phyloP scores from a whole-genome alignment of 2,113 vertebrate species.

The Butastur rufipennis region DNA sequence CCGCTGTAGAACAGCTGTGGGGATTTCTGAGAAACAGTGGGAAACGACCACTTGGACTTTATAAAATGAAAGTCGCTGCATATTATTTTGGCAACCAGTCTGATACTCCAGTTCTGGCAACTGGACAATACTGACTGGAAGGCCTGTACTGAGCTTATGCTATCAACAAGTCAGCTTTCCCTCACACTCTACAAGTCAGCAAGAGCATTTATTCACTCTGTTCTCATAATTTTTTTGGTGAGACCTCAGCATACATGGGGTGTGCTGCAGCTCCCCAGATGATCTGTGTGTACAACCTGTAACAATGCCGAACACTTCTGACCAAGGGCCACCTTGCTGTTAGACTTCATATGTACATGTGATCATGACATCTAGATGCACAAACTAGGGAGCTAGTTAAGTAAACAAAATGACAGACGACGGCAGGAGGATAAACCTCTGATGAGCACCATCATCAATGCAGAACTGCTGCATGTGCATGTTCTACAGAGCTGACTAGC shows the following conservation, averaged over 20 bases:
- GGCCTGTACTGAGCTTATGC: neutral
- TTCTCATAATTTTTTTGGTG: neutral
- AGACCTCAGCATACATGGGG: neutral
- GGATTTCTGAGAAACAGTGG: conserved; percentile 54
- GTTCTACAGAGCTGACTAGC: neutral
- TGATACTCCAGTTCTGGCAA: neutral
- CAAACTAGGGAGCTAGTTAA: neutral
- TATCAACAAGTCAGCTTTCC: neutral
- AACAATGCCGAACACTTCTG: neutral
- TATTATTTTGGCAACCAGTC: neutral
- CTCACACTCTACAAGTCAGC: neutral
- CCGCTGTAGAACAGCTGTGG: conserved; percentile 7
- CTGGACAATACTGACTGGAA: neutral
- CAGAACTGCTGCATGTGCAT: neutral
- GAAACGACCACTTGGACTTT: conserved; percentile 30
- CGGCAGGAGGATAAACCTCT: neutral
- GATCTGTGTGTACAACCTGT: neutral
- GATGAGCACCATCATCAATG: neutral
- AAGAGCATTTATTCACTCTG: neutral
- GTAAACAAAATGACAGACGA: neutral
- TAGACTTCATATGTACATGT: neutral
- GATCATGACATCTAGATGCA: neutral
- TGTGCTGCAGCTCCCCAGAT: neutral
- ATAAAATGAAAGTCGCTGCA: neutral
- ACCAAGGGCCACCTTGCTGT: neutral